A percentile compares a stretch with the other conserved stretches of the same genome.
Conservation (phyloP, 2,797 vertebrate genomes). For the Gephyroberyx darwinii region DNA sequence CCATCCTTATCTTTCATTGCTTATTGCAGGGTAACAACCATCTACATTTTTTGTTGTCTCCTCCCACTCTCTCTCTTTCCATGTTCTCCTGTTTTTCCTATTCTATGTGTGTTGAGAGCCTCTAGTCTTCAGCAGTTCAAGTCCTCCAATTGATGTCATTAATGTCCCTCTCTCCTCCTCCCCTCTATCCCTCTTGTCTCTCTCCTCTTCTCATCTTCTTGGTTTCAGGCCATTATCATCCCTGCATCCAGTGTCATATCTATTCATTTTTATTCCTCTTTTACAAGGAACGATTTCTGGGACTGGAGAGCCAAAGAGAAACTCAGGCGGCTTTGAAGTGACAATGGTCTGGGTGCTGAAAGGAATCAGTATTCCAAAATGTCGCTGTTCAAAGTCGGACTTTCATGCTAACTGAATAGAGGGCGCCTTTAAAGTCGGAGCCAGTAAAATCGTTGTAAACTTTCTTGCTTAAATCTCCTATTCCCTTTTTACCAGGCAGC, state of each 20-base stretch:
- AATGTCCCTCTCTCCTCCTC: constrained; percentile 27
- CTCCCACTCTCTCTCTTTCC: constrained; percentile 27
- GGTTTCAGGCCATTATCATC: constrained; percentile 49
- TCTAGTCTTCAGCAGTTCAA: constrained; percentile 30
- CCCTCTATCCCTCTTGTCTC: constrained; percentile 15
- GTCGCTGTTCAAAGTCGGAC: constrained; percentile 66
- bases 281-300: constrained; percentile 61
- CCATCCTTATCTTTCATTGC: constrained; percentile 29
- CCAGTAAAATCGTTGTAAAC: constrained; percentile 67
- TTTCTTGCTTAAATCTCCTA: constrained; percentile 60
- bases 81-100: constrained; percentile 23
- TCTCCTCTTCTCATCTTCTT: constrained; percentile 31
- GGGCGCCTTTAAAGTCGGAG: constrained; percentile 69
- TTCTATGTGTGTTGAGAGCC: constrained; percentile 10
- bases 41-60: constrained; percentile 34
- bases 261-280: constrained; percentile 58
- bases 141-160: constrained; percentile 28
- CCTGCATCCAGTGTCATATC: constrained; percentile 39
- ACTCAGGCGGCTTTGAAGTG: constrained; percentile 70
- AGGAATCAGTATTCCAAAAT: constrained; percentile 71
- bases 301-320: constrained; percentile 49
- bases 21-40: constrained; percentile 38
- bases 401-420: constrained; percentile 70
- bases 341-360: constrained; percentile 65
- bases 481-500: constrained; percentile 55